A percentile compares a stretch with the other conserved stretches of the same genome.
phyloP scores from a whole-genome alignment of 1,140 invertebrate species.

The Drosophila kikkawai region DNA sequence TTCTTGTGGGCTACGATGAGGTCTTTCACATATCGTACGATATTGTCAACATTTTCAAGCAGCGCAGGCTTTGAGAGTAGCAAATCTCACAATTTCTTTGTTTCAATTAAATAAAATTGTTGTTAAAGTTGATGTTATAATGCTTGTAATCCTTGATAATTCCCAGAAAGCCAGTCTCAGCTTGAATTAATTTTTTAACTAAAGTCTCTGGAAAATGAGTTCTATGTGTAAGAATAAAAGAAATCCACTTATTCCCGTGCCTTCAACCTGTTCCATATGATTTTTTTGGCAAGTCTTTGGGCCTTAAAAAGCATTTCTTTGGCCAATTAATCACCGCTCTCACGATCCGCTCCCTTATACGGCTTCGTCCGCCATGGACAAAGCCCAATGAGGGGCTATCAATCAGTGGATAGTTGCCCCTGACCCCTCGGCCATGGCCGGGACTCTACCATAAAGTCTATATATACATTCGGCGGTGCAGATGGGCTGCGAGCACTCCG shows the following conservation, averaged over 20 bases:
- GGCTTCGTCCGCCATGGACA: background rate
- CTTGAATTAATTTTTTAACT: background rate
- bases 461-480: slow-evolving; percentile 40
- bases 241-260: background rate
- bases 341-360: background rate
- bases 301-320: background rate
- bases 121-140: too few relatives aligned
- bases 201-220: background rate
- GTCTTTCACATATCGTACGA: fast-evolving
- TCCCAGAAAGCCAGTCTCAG: too few relatives aligned
- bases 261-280: slow-evolving; percentile 3
- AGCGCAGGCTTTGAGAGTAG: too few relatives aligned
- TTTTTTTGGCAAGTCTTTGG: background rate
- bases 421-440: background rate
- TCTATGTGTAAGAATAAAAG: background rate
- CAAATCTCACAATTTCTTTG: too few relatives aligned
- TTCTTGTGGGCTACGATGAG: background rate
- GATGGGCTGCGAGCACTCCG: slow-evolving; percentile 32
- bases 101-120: too few relatives aligned
- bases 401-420: slow-evolving; percentile 9
- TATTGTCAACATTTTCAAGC: background rate
- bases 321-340: slow-evolving; percentile 13
- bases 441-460: slow-evolving; percentile 1
- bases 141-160: background rate
- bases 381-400: slow-evolving; percentile 14